Evolutionary conservation across 2,797 vertebrate genomes (phyloP).

Genomic region (Rhynchonycteris naso): DNA sequence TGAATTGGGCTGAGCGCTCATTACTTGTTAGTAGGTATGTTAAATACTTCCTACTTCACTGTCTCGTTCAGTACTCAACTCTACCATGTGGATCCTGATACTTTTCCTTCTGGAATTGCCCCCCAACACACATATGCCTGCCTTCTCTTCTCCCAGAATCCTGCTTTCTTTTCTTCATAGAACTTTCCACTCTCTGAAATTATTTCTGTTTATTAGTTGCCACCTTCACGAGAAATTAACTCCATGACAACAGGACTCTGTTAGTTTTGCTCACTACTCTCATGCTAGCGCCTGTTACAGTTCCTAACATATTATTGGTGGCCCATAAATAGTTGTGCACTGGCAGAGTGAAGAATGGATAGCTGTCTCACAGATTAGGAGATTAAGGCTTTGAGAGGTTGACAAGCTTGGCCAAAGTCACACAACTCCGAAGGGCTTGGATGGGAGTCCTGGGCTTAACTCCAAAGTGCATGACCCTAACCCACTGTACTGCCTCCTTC

Average conservation of each 20-base stretch:
- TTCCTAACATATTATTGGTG: not conserved
- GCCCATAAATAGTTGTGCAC: not conserved
- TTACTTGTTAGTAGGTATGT: not conserved
- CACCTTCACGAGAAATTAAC: not conserved
- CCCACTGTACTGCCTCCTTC: not conserved
- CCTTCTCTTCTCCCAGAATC: not conserved
- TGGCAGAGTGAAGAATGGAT: not conserved
- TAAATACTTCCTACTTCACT: not conserved
- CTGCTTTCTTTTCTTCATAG: not conserved
- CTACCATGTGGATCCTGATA: not conserved
- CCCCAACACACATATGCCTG: not conserved
- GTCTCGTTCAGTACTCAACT: not conserved
- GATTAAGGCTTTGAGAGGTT: not conserved
- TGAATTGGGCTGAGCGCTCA: not conserved
- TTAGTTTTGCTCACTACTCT: not conserved
- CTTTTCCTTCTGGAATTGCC: not conserved
- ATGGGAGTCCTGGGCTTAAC: not conserved
- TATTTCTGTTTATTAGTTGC: not conserved
- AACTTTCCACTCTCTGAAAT: not conserved
- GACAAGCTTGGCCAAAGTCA: not conserved
- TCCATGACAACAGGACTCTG: not conserved
- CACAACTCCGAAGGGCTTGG: not conserved
- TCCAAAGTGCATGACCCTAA: not conserved
- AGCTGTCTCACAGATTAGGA: not conserved
- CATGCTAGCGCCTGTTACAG: not conserved